phyloP scores from a whole-genome alignment of 2,888 invertebrate species.

The Matsumyia berberina region DNA sequence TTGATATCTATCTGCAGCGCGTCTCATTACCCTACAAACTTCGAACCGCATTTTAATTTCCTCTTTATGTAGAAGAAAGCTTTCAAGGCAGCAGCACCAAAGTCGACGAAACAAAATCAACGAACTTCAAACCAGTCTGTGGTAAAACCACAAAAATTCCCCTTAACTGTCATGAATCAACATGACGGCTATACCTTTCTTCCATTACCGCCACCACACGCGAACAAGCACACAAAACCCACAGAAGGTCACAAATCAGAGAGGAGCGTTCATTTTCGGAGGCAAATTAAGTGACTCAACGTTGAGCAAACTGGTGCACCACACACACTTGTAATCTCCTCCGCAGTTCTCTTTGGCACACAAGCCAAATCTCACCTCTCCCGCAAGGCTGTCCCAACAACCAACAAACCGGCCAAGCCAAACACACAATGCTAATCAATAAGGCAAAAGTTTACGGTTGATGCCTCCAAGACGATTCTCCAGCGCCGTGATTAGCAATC shows the following conservation, averaged over 20 bases:
- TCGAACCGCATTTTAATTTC: not conserved
- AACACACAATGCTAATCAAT: constrained; percentile 28
- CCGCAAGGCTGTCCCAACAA: not conserved
- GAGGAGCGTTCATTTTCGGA: no score
- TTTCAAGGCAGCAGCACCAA: constrained; percentile 1
- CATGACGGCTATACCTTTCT: constrained; percentile 5
- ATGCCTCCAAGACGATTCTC: constrained; percentile 36
- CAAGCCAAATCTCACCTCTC: not conserved
- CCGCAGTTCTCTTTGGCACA: not conserved
- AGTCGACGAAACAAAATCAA: no score
- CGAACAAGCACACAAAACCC: not conserved
- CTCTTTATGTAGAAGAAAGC: not conserved
- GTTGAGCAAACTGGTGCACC: no score
- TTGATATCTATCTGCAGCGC: no score
- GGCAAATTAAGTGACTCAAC: not conserved
- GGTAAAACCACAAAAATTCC: constrained; percentile 24
- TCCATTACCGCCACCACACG: not conserved
- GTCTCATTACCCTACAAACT: no score
- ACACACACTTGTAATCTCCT: not conserved
- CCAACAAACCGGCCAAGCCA: not conserved
- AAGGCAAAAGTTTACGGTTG: constrained; percentile 29
- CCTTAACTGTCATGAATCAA: constrained; percentile 15
- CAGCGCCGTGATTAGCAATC: constrained; percentile 38
- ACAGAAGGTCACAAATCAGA: not conserved
- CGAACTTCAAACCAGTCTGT: not conserved